Percentiles rank a stretch among this genome's conserved stretches.
phyloP scores from a whole-genome alignment of 1,140 invertebrate species.

The Calosoma granatense region DNA sequence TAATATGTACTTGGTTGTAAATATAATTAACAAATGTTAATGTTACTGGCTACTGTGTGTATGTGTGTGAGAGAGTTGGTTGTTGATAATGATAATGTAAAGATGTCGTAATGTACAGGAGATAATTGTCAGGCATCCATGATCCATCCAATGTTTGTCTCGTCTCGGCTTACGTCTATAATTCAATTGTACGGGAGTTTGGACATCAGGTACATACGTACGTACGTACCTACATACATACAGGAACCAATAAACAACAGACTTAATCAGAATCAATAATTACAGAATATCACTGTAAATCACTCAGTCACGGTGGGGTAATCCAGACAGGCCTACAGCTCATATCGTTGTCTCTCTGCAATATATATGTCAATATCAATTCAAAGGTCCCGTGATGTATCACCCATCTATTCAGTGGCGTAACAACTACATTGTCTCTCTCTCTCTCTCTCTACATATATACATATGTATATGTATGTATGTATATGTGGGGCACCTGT shows the following conservation, averaged over 20 bases:
- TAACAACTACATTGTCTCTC: not conserved
- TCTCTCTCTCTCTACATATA: not conserved
- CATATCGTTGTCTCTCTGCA: not conserved
- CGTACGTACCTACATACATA: not conserved
- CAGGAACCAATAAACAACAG: not conserved
- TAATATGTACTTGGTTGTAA: too few species aligned
- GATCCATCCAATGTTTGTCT: not conserved
- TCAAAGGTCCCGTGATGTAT: not conserved
- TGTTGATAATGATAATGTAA: too few species aligned
- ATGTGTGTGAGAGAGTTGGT: too few species aligned
- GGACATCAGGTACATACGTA: conserved; percentile 1
- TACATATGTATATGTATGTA: conserved; percentile 1
- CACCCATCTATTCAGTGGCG: not conserved
- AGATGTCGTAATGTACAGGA: too few species aligned
- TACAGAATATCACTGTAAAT: conserved; percentile 6
- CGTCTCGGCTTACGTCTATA: not conserved
- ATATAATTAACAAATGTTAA: too few species aligned
- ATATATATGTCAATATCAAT: not conserved
- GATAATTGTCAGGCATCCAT: too few species aligned
- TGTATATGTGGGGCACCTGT: not conserved
- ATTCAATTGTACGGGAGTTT: not conserved
- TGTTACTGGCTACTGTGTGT: too few species aligned
- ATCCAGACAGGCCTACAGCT: not conserved
- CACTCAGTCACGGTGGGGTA: not conserved
- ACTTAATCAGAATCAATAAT: conserved; percentile 9